These are phyloP conservation scores for Agapornis canus DNA, from an alignment of 2,797 vertebrate genomes.

Conservation along the genomic window DNA sequence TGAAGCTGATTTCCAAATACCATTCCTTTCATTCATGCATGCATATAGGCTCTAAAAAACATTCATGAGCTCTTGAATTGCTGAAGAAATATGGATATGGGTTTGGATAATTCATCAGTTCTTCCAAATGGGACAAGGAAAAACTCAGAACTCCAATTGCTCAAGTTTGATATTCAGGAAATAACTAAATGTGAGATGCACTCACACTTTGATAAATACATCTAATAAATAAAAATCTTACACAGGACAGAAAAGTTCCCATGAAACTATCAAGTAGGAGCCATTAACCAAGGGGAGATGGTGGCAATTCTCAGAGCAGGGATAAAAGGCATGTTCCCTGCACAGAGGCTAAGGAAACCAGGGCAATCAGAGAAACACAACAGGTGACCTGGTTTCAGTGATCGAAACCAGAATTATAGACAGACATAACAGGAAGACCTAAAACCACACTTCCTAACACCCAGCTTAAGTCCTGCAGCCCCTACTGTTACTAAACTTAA, in stretches of 20 bases:
- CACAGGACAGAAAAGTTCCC: neutral
- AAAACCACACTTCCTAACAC: neutral
- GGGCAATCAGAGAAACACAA: neutral
- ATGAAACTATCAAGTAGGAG: neutral
- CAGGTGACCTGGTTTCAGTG: neutral
- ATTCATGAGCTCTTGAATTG: neutral
- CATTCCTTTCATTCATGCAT: neutral
- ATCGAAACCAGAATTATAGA: neutral
- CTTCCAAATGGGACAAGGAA: neutral
- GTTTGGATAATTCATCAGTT: neutral
- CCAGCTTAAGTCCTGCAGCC: neutral
- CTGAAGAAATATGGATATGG: neutral
- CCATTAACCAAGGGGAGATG: neutral
- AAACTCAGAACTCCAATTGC: neutral
- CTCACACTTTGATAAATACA: neutral
- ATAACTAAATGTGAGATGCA: neutral
- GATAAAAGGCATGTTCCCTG: neutral
- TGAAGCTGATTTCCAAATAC: neutral
- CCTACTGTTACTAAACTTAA: neutral
- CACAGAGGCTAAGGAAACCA: neutral
- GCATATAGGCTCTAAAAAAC: neutral
- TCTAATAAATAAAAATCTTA: neutral
- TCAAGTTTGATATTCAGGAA: neutral
- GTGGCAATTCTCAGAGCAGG: accelerated
- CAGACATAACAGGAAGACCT: neutral